Evolutionary conservation across 1,140 invertebrate genomes (phyloP), one percentile per base, ranked within the genome.

Genomic region (Linepithema humile): DNA sequence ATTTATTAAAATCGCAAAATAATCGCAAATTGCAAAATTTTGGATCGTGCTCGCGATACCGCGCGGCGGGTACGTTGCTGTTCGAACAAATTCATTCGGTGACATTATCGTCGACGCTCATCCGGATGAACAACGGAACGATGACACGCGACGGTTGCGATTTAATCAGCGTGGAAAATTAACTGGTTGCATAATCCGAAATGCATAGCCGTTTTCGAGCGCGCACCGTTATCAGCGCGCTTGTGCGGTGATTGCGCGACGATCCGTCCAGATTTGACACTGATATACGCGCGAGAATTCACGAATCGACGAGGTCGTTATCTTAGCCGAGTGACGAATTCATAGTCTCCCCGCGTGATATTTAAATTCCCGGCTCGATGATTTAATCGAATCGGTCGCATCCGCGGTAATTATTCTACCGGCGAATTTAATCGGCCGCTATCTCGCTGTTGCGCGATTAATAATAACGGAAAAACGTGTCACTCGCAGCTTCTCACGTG

Each of bases 151-250:
- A 29, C 48, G 64, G 48, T 55, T 70, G 75, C 75, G 64, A 78
- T 78, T 78, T 78, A 67, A 78, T 78, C 62, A 78, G 48, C 75
- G 62, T 78, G 75, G 75, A 78, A 78, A 78, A 78, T 78, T 78
- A 78, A 78, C 75, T 78, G 62, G 75, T 78, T 53, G 62, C 75
- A 69, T 78, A 78, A 78, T 78, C 64, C 75, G 62, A 78, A 78
- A 78, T 69, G 75, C 75, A 78, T 78, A 78, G 62, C 75, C 48
- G 32, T 78, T 78, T 78, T 78, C 62, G 62, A 60, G 57, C 62
- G 60, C 60, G 32, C 74, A 12, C 32, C 17, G 43, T 45, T 53
- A 67, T 67, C 60, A 78, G 29, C 32, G 55, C 38, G 26, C 48
- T 69, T 40, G 35, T 67, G 62, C 48, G 6, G 10, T 78, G 74